These are phyloP conservation scores for Odontamblyopus rebecca DNA, from an alignment of 2,797 vertebrate species.

Conservation along the genomic window DNA sequence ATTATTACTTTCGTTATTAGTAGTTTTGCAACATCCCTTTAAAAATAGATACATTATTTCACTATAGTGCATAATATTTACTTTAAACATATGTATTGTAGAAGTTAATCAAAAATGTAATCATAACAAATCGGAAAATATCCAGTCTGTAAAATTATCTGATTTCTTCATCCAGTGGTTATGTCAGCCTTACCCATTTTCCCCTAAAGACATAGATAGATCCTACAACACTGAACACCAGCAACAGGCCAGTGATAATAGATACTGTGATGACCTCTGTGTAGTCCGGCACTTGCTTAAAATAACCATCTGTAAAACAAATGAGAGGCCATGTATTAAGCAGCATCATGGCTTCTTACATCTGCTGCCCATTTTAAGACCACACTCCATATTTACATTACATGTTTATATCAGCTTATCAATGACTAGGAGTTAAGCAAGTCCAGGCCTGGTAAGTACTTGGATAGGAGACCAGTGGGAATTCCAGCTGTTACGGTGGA, in stretches of 20 bases:
- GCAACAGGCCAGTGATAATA: slow-evolving; percentile 42
- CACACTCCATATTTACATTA: too few relatives aligned
- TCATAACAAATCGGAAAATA: too few relatives aligned
- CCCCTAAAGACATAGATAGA: slow-evolving; percentile 69
- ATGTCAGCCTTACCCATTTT: slow-evolving; percentile 62
- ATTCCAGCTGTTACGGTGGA: too few relatives aligned
- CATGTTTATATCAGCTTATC: too few relatives aligned
- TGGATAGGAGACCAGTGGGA: too few relatives aligned
- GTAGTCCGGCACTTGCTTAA: background rate
- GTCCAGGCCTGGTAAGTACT: too few relatives aligned
- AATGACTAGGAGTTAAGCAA: too few relatives aligned
- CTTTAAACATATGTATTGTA: too few relatives aligned
- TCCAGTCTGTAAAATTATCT: background rate
- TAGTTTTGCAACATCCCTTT: slow-evolving; percentile 11
- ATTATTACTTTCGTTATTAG: slow-evolving; percentile 18
- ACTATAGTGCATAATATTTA: background rate
- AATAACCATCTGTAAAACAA: slow-evolving; percentile 61
- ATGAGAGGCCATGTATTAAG: background rate
- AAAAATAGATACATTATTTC: background rate
- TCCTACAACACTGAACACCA: slow-evolving; percentile 66
- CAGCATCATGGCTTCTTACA: background rate
- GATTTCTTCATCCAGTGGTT: background rate
- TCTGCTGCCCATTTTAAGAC: too few relatives aligned
- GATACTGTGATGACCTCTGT: slow-evolving; percentile 15
- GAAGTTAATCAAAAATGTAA: too few relatives aligned